These are phyloP conservation scores for Botia kubotai DNA, from an alignment of 2,797 vertebrate species.

Conservation along the genomic window DNA sequence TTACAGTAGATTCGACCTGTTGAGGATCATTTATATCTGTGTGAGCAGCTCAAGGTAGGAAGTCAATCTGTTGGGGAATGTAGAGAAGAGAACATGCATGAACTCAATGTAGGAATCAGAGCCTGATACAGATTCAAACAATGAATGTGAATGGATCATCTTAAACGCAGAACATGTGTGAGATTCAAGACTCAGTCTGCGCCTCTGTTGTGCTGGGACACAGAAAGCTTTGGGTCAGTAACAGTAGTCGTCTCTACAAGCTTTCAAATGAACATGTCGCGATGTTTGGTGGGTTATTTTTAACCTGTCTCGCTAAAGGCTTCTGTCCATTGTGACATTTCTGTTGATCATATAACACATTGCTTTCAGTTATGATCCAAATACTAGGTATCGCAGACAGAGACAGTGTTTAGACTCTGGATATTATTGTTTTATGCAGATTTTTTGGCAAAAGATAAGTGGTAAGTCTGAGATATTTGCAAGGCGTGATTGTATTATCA, in stretches of 20 bases:
- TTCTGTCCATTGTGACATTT: conserved; percentile 58
- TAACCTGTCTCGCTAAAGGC: conserved; percentile 66
- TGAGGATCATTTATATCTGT: conserved; percentile 57
- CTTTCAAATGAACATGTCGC: conserved; percentile 64
- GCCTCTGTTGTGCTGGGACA: conserved; percentile 6
- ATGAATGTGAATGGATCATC: conserved; percentile 23
- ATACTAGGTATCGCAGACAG: conserved; percentile 6
- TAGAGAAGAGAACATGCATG: not conserved
- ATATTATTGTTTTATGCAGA: not conserved
- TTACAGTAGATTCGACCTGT: conserved; percentile 60
- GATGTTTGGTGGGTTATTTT: conserved; percentile 62
- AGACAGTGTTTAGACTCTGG: not conserved
- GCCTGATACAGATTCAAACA: conserved; percentile 12
- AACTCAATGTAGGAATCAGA: conserved; percentile 14
- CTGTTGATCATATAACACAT: conserved; percentile 25
- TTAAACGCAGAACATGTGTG: conserved; percentile 24
- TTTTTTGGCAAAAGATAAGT: not conserved
- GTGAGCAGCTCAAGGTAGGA: conserved; percentile 41
- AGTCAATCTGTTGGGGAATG: conserved; percentile 48
- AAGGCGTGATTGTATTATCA: not conserved
- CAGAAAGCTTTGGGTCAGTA: conserved; percentile 56
- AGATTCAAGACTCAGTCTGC: conserved; percentile 11
- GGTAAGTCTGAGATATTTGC: not conserved
- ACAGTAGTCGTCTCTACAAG: conserved; percentile 50
- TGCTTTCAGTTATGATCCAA: conserved; percentile 11